Evolutionary conservation across 2,797 vertebrate genomes (phyloP), one percentile per base, ranked within the genome.

Genomic region (Hapalemur alaotrensis): DNA sequence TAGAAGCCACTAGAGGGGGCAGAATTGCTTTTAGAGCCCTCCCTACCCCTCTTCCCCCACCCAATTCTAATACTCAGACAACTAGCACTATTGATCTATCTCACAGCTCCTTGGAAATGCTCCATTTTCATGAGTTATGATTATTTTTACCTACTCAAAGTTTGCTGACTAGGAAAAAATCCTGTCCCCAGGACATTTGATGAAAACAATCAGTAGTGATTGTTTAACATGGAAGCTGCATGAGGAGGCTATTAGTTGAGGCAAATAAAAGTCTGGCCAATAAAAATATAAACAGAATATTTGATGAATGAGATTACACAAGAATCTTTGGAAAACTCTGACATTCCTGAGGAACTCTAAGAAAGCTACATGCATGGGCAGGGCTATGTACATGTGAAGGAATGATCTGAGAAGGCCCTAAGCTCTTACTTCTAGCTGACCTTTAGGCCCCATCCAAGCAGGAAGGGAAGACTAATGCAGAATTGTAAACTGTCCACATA

Each of bases 1-100:
- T 20, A 50, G 30, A 75, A 75, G 30, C 72, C 30, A 75, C 30
- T 32, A n/a, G 46, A 50, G 10, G 30, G 46, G 28, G 46, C 18
- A 75, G 18, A 50, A 75, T 50, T 30, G 12, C 69, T 70, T 41
- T 41, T 25, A 28, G 23, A 25, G 38, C 38, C 23, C 6, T 2
- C 69, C 1, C 3, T 1, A 41, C 4, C 4, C 22, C 38, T 13
- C 6, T 4, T 22, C 2, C 3, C 4, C 23, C 4, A 10, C 22
- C 9, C 9, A 25, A 70, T 70, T 23, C 12, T 38, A 13, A 7
- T 70, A 25, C 38, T 70, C 23, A 70, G 38, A 43, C 38, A 70
- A 70, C 13, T 70, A 38, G 17, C 17, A 75, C 30, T 75, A 12
- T 50, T 22, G 43, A 48, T 18, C 41, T 43, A 9, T 46, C 46